Conservation (phyloP, 2,888 invertebrate genomes). For the Stramonita haemastoma region DNA sequence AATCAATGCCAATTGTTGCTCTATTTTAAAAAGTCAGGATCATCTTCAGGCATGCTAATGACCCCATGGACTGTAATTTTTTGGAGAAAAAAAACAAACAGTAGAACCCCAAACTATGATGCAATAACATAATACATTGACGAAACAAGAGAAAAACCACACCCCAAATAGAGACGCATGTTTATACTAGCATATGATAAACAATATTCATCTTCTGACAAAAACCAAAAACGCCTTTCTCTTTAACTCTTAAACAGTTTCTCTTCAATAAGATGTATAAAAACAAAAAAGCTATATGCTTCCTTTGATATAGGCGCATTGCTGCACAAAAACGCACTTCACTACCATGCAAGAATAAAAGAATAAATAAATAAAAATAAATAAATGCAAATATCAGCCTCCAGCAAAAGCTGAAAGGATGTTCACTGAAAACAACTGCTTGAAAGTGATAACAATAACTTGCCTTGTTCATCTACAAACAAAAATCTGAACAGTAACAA, state of each 20-base stretch:
- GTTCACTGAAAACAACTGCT: neutral
- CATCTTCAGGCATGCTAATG: constrained; percentile 11
- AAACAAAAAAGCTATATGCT: neutral
- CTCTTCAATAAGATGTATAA: neutral
- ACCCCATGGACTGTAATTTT: neutral
- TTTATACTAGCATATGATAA: neutral
- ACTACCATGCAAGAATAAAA: too few species aligned
- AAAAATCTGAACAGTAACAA: neutral
- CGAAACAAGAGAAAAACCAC: neutral
- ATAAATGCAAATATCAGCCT: neutral
- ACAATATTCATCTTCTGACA: neutral
- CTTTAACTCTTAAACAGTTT: neutral
- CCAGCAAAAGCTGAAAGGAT: neutral
- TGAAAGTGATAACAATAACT: neutral
- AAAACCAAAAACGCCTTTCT: constrained; percentile 3
- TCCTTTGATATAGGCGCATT: neutral
- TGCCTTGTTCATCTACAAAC: neutral
- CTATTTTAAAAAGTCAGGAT: neutral
- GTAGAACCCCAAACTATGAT: neutral
- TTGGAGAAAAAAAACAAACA: neutral
- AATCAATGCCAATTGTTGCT: constrained; percentile 30
- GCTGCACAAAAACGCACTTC: neutral
- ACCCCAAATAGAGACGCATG: constrained; percentile 5
- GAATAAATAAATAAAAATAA: too few species aligned
- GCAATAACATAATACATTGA: neutral